Base-by-base conservation (phyloP, 2,113 vertebrate species). In the Semicossyphus pulcher region DNA sequence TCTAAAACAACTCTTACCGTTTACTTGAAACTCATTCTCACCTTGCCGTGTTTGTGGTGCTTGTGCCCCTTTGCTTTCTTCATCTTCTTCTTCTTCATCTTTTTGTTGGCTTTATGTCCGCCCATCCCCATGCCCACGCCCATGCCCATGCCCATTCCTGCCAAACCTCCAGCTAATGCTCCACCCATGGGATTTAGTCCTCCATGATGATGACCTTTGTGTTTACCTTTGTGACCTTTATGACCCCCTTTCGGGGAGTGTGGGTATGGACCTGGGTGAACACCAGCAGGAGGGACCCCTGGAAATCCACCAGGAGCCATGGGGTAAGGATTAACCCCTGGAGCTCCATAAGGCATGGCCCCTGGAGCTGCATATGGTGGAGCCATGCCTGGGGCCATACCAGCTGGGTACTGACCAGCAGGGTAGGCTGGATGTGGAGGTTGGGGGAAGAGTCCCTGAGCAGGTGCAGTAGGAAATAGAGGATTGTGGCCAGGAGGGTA, bases 31-130 rank as follows among this genome's bases (percentile, higher is more conserved):
- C 2, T 1, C 20, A 25, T 0, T 72, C 94, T 88, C 39, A 96
- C 95, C 95, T 95, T 96, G 56, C 94, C 92, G 2, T 91, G 82
- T 62, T 91, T 92, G 66, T 91, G 67, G 67, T 72, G 56, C 63
- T 92, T 94, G 61, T 87, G 60, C 0, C 7, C 71, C 67, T 95
- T 95, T 16, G 69, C 91, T 81, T 96, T 96, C 91, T 96, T 94
- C 85, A 76, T 75, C 83, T 92, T 95, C 87, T 95, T 96, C n/a
- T n/a, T n/a, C 77, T 72, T 90, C 86, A 93, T 83, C 90, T 96
- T 96, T 90, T 95, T 96, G 72, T 95, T 74, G 59, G 41, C 70
- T 81, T 91, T 89, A 31, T 87, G 85, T 75, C 78, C 92, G 3
- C 3, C 53, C 48, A 91, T 0, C 0, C 81, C 89, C 79, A 91